Evolutionary conservation across 2,888 invertebrate genomes (phyloP).

Genomic region (Halocaridina rubra): DNA sequence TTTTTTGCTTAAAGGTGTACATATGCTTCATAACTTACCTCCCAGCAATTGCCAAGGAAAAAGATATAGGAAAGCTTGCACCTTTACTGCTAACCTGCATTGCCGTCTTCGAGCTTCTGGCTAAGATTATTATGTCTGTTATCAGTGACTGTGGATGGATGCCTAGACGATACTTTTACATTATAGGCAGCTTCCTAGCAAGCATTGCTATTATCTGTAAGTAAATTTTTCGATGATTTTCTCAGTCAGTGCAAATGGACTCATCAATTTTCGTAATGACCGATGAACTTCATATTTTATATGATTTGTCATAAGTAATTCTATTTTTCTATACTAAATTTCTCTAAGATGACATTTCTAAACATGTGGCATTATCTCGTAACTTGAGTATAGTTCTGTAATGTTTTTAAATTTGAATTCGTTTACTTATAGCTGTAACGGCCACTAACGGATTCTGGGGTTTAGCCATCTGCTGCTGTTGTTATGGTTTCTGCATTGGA

Average conservation of each 20-base stretch:
- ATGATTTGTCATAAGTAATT: not conserved
- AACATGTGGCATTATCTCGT: not conserved
- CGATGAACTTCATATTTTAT: not conserved
- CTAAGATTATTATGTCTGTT: slow-evolving; percentile 20
- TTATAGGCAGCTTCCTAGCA: not conserved
- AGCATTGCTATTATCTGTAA: not conserved
- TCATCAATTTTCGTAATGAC: not conserved
- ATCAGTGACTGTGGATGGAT: slow-evolving; percentile 27
- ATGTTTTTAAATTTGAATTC: not conserved
- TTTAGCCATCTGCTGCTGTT: slow-evolving; percentile 4
- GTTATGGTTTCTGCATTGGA: slow-evolving; percentile 20
- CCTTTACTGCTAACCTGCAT: slow-evolving; percentile 19
- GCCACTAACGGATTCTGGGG: not conserved
- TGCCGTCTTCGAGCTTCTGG: slow-evolving; percentile 16
- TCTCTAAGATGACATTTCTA: not conserved
- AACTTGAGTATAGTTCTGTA: not conserved
- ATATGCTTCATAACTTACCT: slow-evolving; percentile 7
- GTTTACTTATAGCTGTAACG: not conserved
- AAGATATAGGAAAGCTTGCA: not conserved
- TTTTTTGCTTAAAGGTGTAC: slow-evolving; percentile 25
- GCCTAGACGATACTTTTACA: slow-evolving; percentile 24
- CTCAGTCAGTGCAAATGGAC: too few species aligned
- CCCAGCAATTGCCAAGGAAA: slow-evolving; percentile 5
- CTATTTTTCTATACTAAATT: not conserved
- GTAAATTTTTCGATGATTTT: not conserved